Evolutionary conservation across 2,888 invertebrate genomes (phyloP).

Genomic region (Noctuana brunneofusca): DNA sequence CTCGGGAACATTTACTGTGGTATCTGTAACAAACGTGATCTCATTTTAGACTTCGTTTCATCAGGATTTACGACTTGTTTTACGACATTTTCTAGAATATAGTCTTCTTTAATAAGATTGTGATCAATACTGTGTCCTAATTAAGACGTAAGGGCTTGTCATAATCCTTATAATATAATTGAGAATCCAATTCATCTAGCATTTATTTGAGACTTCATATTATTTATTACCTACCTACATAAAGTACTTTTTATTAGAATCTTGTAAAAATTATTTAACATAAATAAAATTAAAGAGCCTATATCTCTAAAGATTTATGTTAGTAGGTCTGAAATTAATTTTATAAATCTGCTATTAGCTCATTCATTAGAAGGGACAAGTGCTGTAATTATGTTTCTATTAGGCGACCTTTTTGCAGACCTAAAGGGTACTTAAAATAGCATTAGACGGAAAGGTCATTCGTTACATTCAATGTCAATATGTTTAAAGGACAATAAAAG

Average conservation of each 20-base stretch:
- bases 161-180: neutral
- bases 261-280: neutral
- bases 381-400: slow-evolving; percentile 20
- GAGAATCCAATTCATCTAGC: slow-evolving; percentile 20
- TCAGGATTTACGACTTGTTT: slow-evolving; percentile 24
- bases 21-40: slow-evolving; percentile 66
- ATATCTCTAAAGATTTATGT: neutral
- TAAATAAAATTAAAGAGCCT: neutral
- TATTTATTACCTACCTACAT: too few relatives aligned
- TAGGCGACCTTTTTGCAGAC: slow-evolving; percentile 19
- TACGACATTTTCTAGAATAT: slow-evolving; percentile 20
- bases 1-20: slow-evolving; percentile 62
- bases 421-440: slow-evolving; percentile 9
- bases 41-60: slow-evolving; percentile 19
- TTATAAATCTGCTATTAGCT: slow-evolving; percentile 13
- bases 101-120: slow-evolving; percentile 11
- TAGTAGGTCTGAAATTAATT: slow-evolving; percentile 2
- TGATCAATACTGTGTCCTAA: slow-evolving; percentile 9
- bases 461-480: neutral
- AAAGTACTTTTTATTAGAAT: neutral
- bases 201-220: slow-evolving; percentile 14
- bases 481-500: slow-evolving; percentile 1
- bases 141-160: neutral
- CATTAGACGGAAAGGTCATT: slow-evolving; percentile 15
- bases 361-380: slow-evolving; percentile 23